These are phyloP conservation scores for Capra hircus DNA, from an alignment of 2,113 vertebrate species.

Conservation along the genomic window DNA sequence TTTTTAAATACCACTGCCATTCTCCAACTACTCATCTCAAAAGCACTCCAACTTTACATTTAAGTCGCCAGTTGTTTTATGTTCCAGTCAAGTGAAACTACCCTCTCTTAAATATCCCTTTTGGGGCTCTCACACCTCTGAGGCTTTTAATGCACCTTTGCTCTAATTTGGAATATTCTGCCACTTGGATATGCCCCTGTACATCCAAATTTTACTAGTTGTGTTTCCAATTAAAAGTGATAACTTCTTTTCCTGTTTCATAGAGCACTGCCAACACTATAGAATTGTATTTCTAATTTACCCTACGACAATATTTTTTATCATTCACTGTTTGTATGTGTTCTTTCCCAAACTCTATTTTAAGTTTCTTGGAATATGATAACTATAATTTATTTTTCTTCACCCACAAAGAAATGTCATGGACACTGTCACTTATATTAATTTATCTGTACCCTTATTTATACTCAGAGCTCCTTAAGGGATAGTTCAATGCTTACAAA, in stretches of 20 bases:
- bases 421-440: neutral
- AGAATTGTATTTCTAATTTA: neutral
- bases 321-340: neutral
- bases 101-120: neutral
- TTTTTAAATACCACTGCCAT: neutral
- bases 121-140: neutral
- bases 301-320: neutral
- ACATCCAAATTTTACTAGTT: neutral
- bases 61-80: neutral
- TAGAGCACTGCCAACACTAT: neutral
- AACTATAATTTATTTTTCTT: conserved; percentile 4
- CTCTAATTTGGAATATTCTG: neutral
- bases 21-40: neutral
- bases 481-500: neutral
- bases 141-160: neutral
- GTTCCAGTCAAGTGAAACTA: neutral
- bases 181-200: neutral
- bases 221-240: neutral
- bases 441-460: neutral
- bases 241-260: neutral
- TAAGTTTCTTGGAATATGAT: neutral
- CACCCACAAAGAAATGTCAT: neutral
- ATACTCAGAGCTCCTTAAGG: neutral
- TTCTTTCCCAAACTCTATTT: neutral
- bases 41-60: neutral